Percentiles rank a stretch among this genome's conserved stretches.
These are phyloP conservation scores for Nomada lathburiana DNA, from an alignment of 2,888 invertebrate species.

Conservation along the genomic window DNA sequence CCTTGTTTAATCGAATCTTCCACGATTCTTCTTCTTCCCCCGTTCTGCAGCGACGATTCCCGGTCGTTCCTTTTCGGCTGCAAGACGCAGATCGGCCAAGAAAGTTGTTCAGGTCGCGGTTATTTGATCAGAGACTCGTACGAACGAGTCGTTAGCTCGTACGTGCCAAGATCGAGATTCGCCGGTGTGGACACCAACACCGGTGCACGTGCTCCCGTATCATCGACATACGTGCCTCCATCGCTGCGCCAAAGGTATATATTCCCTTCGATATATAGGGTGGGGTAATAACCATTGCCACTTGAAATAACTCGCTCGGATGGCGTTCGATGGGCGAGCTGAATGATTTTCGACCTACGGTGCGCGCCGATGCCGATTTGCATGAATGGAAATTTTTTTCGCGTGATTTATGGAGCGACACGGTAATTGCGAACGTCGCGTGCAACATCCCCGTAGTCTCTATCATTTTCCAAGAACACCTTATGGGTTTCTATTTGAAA, in stretches of 20 bases:
- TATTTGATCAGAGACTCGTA: slow-evolving; percentile 72
- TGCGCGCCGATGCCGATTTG: slow-evolving; percentile 50
- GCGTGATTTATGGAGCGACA: slow-evolving; percentile 38
- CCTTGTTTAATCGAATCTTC: slow-evolving; percentile 13
- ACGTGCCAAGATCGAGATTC: slow-evolving; percentile 70
- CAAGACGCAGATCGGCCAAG: slow-evolving; percentile 46
- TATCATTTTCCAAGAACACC: slow-evolving; percentile 9
- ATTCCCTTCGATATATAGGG: slow-evolving; percentile 58
- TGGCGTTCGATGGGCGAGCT: slow-evolving; percentile 11
- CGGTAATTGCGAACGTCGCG: slow-evolving; percentile 35
- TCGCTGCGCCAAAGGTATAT: slow-evolving; percentile 41
- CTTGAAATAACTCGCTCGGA: slow-evolving; percentile 55
- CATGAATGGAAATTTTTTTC: slow-evolving; percentile 45
- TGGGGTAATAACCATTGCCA: slow-evolving; percentile 62
- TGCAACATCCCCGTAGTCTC: slow-evolving; percentile 6
- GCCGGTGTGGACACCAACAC: slow-evolving; percentile 59
- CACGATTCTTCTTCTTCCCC: slow-evolving; percentile 9
- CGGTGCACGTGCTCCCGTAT: slow-evolving; percentile 42
- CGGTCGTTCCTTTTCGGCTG: slow-evolving; percentile 49
- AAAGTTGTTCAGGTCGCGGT: slow-evolving; percentile 65
- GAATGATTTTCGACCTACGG: slow-evolving; percentile 44
- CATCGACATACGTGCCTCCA: slow-evolving; percentile 54
- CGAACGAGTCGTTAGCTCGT: slow-evolving; percentile 71
- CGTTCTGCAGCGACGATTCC: not conserved
- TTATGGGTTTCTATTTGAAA: not conserved